Percentiles rank a stretch among this genome's conserved stretches.
These are phyloP conservation scores for Cepaea hortensis DNA, from an alignment of 2,888 invertebrate species.

Conservation along the genomic window DNA sequence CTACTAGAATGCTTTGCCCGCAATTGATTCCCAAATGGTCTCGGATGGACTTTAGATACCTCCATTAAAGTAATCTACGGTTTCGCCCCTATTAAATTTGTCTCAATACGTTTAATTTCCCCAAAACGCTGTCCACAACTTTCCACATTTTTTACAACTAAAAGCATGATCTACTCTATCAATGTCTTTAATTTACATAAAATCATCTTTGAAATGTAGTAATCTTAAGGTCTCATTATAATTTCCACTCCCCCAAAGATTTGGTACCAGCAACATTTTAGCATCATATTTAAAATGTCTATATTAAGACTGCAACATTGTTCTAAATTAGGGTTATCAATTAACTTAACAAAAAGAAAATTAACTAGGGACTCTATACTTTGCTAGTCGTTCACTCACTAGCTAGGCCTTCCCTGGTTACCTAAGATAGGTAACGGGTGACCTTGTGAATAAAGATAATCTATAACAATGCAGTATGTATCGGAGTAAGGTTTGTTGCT, in stretches of 20 bases:
- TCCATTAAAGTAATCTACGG: neutral
- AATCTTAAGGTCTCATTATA: neutral
- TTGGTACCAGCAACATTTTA: neutral
- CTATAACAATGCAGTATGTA: neutral
- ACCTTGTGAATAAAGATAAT: neutral
- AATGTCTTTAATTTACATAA: neutral
- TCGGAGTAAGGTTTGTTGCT: neutral
- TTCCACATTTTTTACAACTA: neutral
- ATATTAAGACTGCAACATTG: neutral
- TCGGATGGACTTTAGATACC: neutral
- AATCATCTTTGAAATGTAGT: neutral
- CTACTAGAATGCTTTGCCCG: too few species aligned
- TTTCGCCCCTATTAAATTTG: neutral
- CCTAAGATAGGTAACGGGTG: too few species aligned
- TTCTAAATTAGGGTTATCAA: neutral
- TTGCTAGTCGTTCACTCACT: neutral
- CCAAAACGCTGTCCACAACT: neutral
- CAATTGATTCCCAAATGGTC: too few species aligned
- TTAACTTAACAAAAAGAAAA: neutral
- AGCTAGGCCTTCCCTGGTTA: neutral
- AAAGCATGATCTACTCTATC: neutral
- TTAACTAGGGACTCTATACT: neutral
- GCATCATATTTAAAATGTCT: neutral
- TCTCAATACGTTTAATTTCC: neutral
- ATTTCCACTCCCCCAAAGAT: neutral